A percentile compares a stretch with the other conserved stretches of the same genome.
These are phyloP conservation scores for Anniella stebbinsi DNA, from an alignment of 2,797 vertebrate genomes.

Conservation along the genomic window DNA sequence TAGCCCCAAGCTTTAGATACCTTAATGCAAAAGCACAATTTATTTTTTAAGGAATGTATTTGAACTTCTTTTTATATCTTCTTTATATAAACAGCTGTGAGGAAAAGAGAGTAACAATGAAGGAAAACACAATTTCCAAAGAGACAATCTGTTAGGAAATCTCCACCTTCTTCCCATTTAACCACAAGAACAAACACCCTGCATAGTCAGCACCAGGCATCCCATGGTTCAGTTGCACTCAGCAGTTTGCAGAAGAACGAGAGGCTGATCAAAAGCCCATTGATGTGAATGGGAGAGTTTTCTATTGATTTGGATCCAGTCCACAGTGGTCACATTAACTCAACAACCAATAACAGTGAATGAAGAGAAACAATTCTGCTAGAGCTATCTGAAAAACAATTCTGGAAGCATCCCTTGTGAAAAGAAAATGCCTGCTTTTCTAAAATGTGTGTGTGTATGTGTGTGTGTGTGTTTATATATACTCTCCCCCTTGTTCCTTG, in stretches of 20 bases:
- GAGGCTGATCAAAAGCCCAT: conserved; percentile 50
- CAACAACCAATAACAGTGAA: background rate
- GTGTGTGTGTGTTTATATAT: too few species aligned
- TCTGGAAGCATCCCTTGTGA: conserved; percentile 45
- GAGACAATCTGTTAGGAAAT: conserved; percentile 46
- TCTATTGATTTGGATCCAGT: conserved; percentile 54
- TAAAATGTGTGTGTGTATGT: conserved; percentile 17
- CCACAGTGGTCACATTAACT: conserved; percentile 39
- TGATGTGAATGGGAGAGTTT: conserved; percentile 19
- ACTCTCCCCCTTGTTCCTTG: conserved; percentile 19
- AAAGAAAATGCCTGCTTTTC: conserved; percentile 33
- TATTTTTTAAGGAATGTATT: conserved; percentile 53
- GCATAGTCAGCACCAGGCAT: background rate
- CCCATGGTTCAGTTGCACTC: conserved; percentile 32
- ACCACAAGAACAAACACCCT: conserved; percentile 42
- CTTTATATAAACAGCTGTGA: conserved; percentile 53
- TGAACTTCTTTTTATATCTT: conserved; percentile 43
- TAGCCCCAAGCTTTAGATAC: conserved; percentile 59
- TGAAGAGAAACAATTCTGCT: conserved; percentile 42
- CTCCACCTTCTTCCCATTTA: conserved; percentile 46
- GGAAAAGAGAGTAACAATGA: conserved; percentile 53
- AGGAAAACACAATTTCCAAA: conserved; percentile 57
- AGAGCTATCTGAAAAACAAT: conserved; percentile 54
- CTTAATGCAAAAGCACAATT: conserved; percentile 54
- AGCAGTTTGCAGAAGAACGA: conserved; percentile 54